A percentile compares a stretch with the other conserved stretches of the same genome.
Conservation (phyloP, 2,797 vertebrate genomes). For the Heteromormyrus szaboi region DNA sequence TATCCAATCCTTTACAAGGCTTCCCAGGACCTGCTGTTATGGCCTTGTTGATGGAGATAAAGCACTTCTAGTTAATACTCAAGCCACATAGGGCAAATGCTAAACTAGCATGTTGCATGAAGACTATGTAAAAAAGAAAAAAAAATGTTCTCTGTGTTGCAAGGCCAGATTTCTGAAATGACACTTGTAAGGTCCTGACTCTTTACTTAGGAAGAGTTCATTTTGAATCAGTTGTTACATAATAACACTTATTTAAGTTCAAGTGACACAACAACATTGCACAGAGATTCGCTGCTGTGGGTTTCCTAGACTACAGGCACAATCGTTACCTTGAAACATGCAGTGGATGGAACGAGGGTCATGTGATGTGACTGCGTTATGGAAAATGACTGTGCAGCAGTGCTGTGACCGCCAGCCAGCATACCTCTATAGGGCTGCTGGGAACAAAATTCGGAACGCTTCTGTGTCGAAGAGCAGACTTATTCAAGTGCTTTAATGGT, state of each 20-base stretch:
- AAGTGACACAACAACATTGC: neutral
- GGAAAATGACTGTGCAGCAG: neutral
- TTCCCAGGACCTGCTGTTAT: neutral
- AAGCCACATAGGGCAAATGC: neutral
- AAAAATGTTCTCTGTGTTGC: neutral
- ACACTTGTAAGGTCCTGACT: neutral
- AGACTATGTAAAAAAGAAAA: neutral
- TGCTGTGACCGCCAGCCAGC: neutral
- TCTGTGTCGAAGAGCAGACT: neutral
- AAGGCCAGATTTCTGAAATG: slow-evolving; percentile 3
- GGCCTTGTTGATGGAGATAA: neutral
- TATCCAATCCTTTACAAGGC: neutral
- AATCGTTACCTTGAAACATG: neutral
- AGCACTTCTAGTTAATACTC: neutral
- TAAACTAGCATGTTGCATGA: neutral
- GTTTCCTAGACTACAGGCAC: neutral
- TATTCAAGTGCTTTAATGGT: neutral
- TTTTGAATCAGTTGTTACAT: neutral
- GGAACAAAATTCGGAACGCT: neutral
- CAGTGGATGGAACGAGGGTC: neutral
- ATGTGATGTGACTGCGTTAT: neutral
- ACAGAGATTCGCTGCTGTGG: neutral
- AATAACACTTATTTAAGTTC: neutral
- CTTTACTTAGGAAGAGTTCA: neutral
- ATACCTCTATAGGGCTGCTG: neutral